Evolutionary conservation across 2,888 invertebrate species (phyloP).

Genomic region (Orchesella flavescens): DNA sequence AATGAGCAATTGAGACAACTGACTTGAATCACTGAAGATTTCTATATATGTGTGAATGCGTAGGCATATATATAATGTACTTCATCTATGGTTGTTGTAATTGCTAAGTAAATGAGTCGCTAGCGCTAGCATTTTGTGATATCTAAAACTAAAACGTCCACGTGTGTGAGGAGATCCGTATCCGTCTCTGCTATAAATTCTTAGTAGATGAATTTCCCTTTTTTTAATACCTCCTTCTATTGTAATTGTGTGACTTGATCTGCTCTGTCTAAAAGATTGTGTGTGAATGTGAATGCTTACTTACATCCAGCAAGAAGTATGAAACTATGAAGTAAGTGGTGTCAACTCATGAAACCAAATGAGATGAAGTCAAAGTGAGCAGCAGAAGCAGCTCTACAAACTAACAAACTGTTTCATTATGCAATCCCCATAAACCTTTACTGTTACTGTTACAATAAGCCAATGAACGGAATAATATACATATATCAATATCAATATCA

Average conservation of each 20-base stretch:
- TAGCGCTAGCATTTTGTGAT: background rate
- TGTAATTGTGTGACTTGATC: too few species aligned
- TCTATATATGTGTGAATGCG: background rate
- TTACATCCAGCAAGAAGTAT: background rate
- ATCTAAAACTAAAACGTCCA: background rate
- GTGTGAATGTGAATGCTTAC: too few species aligned
- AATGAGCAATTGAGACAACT: background rate
- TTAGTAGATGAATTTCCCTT: too few species aligned
- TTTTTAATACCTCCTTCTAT: too few species aligned
- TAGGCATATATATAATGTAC: too few species aligned
- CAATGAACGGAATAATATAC: conserved; percentile 5
- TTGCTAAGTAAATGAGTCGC: background rate
- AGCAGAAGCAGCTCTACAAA: too few species aligned
- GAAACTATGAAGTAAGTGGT: too few species aligned
- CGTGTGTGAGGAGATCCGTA: background rate
- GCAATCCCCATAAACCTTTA: conserved; percentile 24
- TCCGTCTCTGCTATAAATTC: background rate
- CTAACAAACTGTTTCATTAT: background rate
- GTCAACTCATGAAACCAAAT: background rate
- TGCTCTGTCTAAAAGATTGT: too few species aligned
- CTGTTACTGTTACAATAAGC: conserved; percentile 27
- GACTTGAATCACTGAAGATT: background rate
- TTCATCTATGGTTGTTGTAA: too few species aligned
- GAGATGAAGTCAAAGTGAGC: too few species aligned
- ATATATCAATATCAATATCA: background rate